Evolutionary conservation across 2,888 invertebrate species (phyloP).

Genomic region (Rhogogaster chlorosoma): DNA sequence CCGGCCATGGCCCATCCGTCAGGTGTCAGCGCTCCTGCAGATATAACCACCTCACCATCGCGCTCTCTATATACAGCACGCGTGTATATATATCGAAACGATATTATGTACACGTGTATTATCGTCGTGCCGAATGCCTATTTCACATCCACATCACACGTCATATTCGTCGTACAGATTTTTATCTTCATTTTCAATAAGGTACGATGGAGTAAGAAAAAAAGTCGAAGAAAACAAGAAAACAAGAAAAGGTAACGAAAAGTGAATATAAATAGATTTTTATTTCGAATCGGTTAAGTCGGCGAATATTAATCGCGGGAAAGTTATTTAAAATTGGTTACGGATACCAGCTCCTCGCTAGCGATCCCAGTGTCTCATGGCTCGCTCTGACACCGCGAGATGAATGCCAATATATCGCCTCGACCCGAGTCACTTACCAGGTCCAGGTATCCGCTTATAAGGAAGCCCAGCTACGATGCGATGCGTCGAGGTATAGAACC

Average conservation of each 20-base stretch:
- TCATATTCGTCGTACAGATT: too few relatives aligned
- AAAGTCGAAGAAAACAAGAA: too few relatives aligned
- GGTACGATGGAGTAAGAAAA: too few relatives aligned
- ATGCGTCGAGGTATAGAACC: slow-evolving; percentile 12
- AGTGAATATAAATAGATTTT: background rate
- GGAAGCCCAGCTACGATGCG: slow-evolving; percentile 14
- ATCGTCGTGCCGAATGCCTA: background rate
- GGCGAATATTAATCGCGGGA: background rate
- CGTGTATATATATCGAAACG: background rate
- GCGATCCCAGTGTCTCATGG: background rate
- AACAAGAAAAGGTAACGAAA: background rate
- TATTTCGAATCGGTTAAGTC: background rate
- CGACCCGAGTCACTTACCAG: background rate
- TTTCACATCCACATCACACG: background rate
- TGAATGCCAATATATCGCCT: slow-evolving; percentile 34
- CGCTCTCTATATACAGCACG: slow-evolving; percentile 2
- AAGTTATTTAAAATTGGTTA: slow-evolving; percentile 15
- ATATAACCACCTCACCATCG: slow-evolving; percentile 61
- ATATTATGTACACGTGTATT: background rate
- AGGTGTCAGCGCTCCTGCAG: slow-evolving; percentile 73
- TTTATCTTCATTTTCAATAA: too few relatives aligned
- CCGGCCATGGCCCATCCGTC: slow-evolving; percentile 75
- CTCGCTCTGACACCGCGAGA: background rate
- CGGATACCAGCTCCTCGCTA: background rate
- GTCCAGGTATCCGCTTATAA: slow-evolving; percentile 26